These are phyloP conservation scores for Cairina moschata DNA, from an alignment of 2,113 vertebrate species.

Conservation along the genomic window DNA sequence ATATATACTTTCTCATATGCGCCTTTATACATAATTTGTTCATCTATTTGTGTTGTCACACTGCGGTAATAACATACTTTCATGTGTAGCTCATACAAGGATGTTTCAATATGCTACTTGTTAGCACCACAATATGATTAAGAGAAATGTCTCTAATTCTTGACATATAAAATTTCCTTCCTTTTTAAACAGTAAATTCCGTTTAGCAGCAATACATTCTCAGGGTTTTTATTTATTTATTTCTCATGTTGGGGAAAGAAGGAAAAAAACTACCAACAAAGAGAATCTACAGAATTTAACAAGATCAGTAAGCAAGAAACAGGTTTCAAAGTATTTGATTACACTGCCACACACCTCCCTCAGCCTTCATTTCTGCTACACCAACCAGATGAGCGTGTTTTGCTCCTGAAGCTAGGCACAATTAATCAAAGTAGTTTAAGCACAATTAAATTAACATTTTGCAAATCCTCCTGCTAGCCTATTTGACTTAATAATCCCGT, in stretches of 20 bases:
- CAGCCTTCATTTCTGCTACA: neutral
- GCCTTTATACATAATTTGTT: neutral
- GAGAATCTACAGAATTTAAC: neutral
- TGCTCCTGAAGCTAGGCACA: neutral
- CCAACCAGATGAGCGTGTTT: neutral
- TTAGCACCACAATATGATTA: neutral
- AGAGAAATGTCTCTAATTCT: neutral
- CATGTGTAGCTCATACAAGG: neutral
- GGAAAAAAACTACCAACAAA: neutral
- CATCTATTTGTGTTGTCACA: neutral
- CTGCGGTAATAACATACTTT: neutral
- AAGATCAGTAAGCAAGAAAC: neutral
- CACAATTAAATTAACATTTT: neutral
- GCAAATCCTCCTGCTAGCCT: neutral
- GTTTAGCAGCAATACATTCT: neutral
- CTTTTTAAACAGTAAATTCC: neutral
- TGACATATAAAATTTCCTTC: neutral
- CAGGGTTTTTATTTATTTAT: neutral
- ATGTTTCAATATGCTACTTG: neutral
- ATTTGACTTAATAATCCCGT: neutral
- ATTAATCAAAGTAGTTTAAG: neutral
- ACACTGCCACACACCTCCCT: neutral
- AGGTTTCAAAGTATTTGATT: neutral
- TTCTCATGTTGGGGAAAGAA: neutral
- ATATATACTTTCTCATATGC: neutral